A percentile compares a stretch with the other conserved stretches of the same genome.
These are phyloP conservation scores for Calliopum simillimum DNA, from an alignment of 2,888 invertebrate genomes.

Conservation along the genomic window DNA sequence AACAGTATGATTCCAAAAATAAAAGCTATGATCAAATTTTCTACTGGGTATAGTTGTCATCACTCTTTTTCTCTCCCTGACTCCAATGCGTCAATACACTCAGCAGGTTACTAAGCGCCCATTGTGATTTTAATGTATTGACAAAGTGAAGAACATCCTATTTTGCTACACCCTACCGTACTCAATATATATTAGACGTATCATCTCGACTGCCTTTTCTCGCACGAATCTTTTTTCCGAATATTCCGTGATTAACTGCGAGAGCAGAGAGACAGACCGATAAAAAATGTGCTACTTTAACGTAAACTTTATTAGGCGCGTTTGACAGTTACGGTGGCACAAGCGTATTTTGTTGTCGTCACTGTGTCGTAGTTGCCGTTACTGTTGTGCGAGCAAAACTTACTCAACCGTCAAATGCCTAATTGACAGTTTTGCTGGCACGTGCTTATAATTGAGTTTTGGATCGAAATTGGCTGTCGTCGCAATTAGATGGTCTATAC, in stretches of 20 bases:
- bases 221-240: too few species aligned
- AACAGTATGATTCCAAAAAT: too few species aligned
- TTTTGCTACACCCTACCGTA: background rate
- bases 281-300: too few species aligned
- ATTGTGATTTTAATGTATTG: constrained; percentile 15
- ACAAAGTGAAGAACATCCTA: background rate
- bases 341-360: background rate
- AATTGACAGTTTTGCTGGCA: constrained; percentile 20
- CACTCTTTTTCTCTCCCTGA: background rate
- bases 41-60: constrained; percentile 7
- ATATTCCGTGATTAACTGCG: too few species aligned
- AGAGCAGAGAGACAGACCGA: too few species aligned
- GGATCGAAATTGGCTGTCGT: too few species aligned
- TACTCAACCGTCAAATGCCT: constrained; percentile 14
- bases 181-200: background rate
- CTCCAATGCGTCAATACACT: too few species aligned
- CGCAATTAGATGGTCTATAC: too few species aligned
- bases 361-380: background rate
- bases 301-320: background rate
- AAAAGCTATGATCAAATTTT: too few species aligned
- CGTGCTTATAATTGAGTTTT: too few species aligned
- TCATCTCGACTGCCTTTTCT: background rate
- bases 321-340: background rate
- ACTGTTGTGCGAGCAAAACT: background rate
- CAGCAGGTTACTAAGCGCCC: too few species aligned